Conservation (phyloP, 2,888 invertebrate genomes). For the Caenorhabditis becei region DNA sequence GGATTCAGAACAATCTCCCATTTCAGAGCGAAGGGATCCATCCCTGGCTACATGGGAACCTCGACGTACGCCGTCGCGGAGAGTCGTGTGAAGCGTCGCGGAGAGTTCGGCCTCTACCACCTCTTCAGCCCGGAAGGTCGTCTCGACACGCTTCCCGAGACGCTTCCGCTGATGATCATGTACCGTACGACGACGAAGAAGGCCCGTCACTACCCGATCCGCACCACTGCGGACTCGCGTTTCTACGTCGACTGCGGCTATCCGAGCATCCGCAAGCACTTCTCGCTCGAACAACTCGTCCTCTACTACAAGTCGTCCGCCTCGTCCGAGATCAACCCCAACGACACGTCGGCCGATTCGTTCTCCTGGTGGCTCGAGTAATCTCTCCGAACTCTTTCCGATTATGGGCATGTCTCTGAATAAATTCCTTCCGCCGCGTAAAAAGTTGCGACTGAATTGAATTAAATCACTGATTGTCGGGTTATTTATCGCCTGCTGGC, state of each 20-base stretch:
- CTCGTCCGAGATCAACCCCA: slow-evolving; percentile 35
- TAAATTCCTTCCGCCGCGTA: neutral
- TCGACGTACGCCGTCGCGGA: slow-evolving; percentile 17
- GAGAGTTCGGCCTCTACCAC: slow-evolving; percentile 45
- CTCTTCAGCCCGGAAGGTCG: slow-evolving; percentile 3
- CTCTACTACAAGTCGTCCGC: slow-evolving; percentile 34
- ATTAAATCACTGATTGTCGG: neutral
- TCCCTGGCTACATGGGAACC: slow-evolving; percentile 34
- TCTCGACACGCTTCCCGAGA: slow-evolving; percentile 16
- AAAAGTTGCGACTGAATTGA: neutral
- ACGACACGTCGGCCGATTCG: slow-evolving; percentile 48
- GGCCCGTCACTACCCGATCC: slow-evolving; percentile 33
- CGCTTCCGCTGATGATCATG: slow-evolving; percentile 43
- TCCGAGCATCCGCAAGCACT: slow-evolving; percentile 46
- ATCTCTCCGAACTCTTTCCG: neutral
- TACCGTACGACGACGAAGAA: slow-evolving; percentile 51
- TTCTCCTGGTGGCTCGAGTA: slow-evolving; percentile 54
- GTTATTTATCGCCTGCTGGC: neutral
- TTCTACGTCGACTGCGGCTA: slow-evolving; percentile 46
- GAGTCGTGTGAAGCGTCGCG: slow-evolving; percentile 26
- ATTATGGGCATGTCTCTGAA: neutral
- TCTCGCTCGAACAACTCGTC: slow-evolving; percentile 33
- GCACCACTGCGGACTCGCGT: slow-evolving; percentile 18
- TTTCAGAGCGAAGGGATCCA: slow-evolving; percentile 13
- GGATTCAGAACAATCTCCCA: too few relatives aligned